A percentile compares a stretch with the other conserved stretches of the same genome.
These are phyloP conservation scores for Solea senegalensis DNA, from an alignment of 2,113 vertebrate species.

Conservation along the genomic window DNA sequence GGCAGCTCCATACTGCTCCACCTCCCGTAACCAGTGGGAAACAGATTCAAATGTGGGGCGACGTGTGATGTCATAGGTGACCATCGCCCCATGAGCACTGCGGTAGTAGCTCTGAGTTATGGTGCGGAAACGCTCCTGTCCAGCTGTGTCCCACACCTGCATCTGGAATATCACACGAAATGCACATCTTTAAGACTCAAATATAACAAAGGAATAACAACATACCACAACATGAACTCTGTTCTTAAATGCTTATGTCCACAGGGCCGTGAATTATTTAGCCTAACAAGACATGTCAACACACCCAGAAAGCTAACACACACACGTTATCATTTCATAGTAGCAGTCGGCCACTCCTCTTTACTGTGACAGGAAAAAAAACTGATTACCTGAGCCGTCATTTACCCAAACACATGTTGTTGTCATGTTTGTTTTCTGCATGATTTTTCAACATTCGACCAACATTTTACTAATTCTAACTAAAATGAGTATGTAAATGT, in stretches of 20 bases:
- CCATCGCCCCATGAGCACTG: conserved; percentile 94
- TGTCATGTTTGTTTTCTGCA: too few species aligned
- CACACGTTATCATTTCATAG: background rate
- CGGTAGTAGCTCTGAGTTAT: conserved; percentile 99
- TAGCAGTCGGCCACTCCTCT: conserved; percentile 20
- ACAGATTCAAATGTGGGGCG: conserved; percentile 89
- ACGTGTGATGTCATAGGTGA: conserved; percentile 95
- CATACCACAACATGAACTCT: background rate
- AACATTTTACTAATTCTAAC: too few species aligned
- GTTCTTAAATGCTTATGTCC: background rate
- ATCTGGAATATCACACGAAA: conserved; percentile 80
- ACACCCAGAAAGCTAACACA: conserved; percentile 67
- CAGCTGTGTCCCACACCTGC: conserved; percentile 98
- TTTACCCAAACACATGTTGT: conserved; percentile 23
- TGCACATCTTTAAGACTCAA: background rate
- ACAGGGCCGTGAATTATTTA: background rate
- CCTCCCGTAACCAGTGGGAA: conserved; percentile 92
- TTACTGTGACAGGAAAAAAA: background rate
- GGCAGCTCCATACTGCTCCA: conserved; percentile 91
- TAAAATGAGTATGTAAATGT: background rate
- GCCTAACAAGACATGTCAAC: conserved; percentile 18
- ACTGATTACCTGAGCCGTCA: background rate
- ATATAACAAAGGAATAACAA: too few species aligned
- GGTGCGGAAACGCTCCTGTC: conserved; percentile 95
- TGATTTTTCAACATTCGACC: too few species aligned